phyloP scores from a whole-genome alignment of 1,140 invertebrate genomes.

The Leguminivora glycinivorella region DNA sequence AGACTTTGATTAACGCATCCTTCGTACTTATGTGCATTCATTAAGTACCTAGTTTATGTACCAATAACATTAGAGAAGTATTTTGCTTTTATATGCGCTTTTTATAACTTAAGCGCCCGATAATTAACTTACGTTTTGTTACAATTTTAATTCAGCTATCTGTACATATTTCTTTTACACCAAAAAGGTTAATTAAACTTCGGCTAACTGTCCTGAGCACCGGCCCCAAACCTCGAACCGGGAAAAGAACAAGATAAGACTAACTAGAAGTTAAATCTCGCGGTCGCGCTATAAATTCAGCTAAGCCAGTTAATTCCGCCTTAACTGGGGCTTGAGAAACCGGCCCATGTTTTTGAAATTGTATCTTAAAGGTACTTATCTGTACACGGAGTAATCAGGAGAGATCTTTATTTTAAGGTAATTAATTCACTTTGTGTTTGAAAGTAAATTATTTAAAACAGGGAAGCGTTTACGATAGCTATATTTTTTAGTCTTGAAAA shows the following conservation, averaged over 20 bases:
- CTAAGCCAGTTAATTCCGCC: constrained; percentile 24
- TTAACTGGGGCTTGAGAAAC: constrained; percentile 21
- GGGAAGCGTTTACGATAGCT: no score
- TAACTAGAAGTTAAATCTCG: constrained; percentile 29
- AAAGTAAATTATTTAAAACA: neutral
- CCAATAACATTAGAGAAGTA: no score
- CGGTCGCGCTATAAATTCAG: constrained; percentile 26
- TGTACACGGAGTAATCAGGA: constrained; percentile 11
- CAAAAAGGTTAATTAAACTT: no score
- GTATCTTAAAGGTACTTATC: constrained; percentile 28
- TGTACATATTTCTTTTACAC: no score
- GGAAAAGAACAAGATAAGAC: constrained; percentile 29
- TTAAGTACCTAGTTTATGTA: no score
- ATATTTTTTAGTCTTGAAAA: no score
- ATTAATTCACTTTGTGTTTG: constrained; percentile 3
- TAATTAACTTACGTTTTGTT: no score
- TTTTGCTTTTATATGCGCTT: no score
- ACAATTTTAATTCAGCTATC: no score
- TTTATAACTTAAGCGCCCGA: no score
- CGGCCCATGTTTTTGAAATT: constrained; percentile 28
- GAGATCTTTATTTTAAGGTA: constrained; percentile 2
- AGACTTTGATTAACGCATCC: no score
- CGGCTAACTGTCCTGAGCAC: neutral
- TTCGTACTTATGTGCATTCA: no score
- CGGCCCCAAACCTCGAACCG: constrained; percentile 10